Evolutionary conservation across 64 coral and sea anemone species (phyloP), one percentile per base, ranked within the genome.

Genomic region (Astreopora myriophthalma): DNA sequence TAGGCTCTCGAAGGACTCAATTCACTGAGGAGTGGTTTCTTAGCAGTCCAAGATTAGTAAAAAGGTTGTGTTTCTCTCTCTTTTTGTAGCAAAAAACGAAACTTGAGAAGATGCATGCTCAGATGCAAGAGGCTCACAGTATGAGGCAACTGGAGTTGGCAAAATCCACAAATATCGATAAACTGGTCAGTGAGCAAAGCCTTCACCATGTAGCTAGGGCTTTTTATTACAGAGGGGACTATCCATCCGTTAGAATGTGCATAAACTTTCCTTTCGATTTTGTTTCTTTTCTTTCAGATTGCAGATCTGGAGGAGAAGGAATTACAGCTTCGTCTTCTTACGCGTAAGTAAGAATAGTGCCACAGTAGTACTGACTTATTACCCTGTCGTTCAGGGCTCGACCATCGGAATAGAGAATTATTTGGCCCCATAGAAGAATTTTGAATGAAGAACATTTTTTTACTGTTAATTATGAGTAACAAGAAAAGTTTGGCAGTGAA

Each of bases 121-220:
- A 94, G 24, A 85, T 98, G 57, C 96, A 98, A 64, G 92, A 94
- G 78, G 91, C 86, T 0, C 73, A 92, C 11, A 98, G 96, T 34
- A 52, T 89, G 32, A 85, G 89, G 44, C 96, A 98, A 52, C 71
- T 98, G 61, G 96, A 98, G 64, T 71, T 98, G 44, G 96, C 96
- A 2, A 94, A 98, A 69, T 95, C 96, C 20, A 98, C 75, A 37
- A 98, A 98, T 30, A 98, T 98, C 61, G 96, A 98, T 76, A 98
- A 98, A 73, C 71, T 98, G 85, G 92, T 98, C 34, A 89, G 96
- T 92, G 0, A 14, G 51, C 16, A n/a, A n/a, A n/a, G n/a, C 51
- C 17, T 0, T 55, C 51, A 55, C 17, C 1, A 55, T 0, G 42
- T 5, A 46, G 42, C 11, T 11, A 5, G 42, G 11, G 42, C 11